phyloP scores from a whole-genome alignment of 2,797 vertebrate species.

The Sandelia bainsii region DNA sequence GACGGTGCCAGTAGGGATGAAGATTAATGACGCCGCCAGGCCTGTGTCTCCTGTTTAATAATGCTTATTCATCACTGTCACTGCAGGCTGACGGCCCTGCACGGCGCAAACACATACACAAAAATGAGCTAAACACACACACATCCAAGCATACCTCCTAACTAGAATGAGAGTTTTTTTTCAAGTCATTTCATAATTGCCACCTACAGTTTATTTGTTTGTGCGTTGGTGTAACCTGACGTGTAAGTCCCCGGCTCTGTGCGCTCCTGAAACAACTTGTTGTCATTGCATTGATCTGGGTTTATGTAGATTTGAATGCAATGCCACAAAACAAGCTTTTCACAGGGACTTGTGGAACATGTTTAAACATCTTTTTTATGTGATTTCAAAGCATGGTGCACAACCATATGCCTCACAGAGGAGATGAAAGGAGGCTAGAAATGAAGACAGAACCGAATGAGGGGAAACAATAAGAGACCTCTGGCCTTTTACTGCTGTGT shows the following conservation, averaged over 20 bases:
- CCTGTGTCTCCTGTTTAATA: constrained; percentile 76
- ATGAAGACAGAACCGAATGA: constrained; percentile 56
- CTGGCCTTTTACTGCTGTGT: constrained; percentile 63
- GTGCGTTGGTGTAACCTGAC: constrained; percentile 27
- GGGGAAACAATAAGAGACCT: constrained; percentile 68
- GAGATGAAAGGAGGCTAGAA: constrained; percentile 67
- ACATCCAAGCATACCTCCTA: constrained; percentile 1
- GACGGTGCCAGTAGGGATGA: constrained; percentile 70
- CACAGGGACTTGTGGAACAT: constrained; percentile 26
- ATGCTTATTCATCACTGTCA: constrained; percentile 80
- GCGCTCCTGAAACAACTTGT: constrained; percentile 25
- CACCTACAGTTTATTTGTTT: constrained; percentile 27
- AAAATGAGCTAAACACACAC: constrained; percentile 20
- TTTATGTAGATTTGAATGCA: constrained; percentile 63
- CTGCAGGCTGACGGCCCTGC: constrained; percentile 25
- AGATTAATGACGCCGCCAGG: constrained; percentile 74
- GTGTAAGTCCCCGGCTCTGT: constrained; percentile 13
- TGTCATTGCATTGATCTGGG: constrained; percentile 21
- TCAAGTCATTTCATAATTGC: constrained; percentile 24
- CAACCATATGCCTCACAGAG: constrained; percentile 18
- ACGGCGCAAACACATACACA: constrained; percentile 17
- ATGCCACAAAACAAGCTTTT: constrained; percentile 48
- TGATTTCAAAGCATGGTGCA: constrained; percentile 51
- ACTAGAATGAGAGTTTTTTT: constrained; percentile 33
- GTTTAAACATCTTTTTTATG: constrained; percentile 68